phyloP scores from a whole-genome alignment of 2,113 vertebrate species.

The Perca fluviatilis region DNA sequence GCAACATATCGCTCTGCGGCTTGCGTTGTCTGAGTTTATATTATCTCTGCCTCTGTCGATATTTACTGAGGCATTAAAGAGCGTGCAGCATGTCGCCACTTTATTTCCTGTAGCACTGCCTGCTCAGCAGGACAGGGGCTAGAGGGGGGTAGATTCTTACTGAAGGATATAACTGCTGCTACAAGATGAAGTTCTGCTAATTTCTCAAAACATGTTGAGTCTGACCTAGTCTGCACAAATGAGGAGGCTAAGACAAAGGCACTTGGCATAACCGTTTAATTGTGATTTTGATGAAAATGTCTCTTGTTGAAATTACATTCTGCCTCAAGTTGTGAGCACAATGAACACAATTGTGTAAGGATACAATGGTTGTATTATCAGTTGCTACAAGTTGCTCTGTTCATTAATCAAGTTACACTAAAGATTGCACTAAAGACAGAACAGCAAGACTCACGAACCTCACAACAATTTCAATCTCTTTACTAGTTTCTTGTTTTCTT shows the following conservation, averaged over 20 bases:
- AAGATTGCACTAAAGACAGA: not conserved
- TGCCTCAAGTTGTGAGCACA: constrained; percentile 16
- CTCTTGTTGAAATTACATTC: constrained; percentile 13
- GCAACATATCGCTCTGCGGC: constrained; percentile 64
- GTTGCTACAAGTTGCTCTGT: not conserved
- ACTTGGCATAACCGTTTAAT: constrained; percentile 16
- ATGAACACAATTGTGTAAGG: not conserved
- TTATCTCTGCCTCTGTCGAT: constrained; percentile 75
- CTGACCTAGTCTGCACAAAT: constrained; percentile 10
- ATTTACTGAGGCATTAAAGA: constrained; percentile 81
- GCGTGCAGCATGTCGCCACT: constrained; percentile 58
- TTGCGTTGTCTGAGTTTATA: constrained; percentile 75
- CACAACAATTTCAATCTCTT: not conserved
- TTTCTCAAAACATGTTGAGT: constrained; percentile 31
- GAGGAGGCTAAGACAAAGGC: constrained; percentile 18
- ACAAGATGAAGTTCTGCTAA: constrained; percentile 43
- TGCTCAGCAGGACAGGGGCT: constrained; percentile 62
- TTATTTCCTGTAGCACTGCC: constrained; percentile 68
- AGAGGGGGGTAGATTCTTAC: constrained; percentile 35
- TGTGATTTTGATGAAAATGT: constrained; percentile 15
- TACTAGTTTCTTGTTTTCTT: not conserved
- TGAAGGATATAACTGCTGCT: constrained; percentile 48
- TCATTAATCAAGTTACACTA: not conserved
- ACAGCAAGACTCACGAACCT: not conserved
- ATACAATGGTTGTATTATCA: constrained; percentile 1